Evolutionary conservation across 2,888 invertebrate species (phyloP).

Genomic region (Galerucella nymphaeae): DNA sequence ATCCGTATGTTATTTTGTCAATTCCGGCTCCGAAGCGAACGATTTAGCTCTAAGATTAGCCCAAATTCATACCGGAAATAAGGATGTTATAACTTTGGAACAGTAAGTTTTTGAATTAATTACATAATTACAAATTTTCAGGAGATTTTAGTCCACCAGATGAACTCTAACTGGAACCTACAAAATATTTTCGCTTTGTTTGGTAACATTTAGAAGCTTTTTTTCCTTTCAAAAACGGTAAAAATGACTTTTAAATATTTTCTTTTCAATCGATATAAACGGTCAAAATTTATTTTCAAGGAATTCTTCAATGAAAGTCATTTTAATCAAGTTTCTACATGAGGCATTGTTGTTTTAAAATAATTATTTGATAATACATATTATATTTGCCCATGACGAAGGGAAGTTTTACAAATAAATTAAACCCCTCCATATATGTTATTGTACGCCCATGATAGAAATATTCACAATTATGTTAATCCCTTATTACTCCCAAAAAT

Average conservation of each 20-base stretch:
- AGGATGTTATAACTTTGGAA: constrained; percentile 93
- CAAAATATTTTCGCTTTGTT: constrained; percentile 31
- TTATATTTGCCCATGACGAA: no score
- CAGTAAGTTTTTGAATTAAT: constrained; percentile 80
- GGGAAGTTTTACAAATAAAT: neutral
- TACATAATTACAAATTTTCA: constrained; percentile 8
- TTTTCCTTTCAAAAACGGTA: neutral
- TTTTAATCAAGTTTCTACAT: neutral
- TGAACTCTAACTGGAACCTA: constrained; percentile 38
- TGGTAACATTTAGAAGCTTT: constrained; percentile 25
- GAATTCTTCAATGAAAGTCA: neutral
- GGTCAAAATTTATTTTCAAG: neutral
- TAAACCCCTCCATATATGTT: no score
- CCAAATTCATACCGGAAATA: constrained; percentile 86
- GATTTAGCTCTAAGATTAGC: constrained; percentile 95
- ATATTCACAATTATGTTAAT: no score
- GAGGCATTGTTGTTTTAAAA: neutral
- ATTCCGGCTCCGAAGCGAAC: constrained; percentile 99
- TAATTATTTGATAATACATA: neutral
- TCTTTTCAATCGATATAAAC: neutral
- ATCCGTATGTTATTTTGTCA: constrained; percentile 95
- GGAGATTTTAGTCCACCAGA: constrained; percentile 42
- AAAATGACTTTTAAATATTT: constrained; percentile 25
- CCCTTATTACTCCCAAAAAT: no score
- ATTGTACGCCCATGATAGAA: no score